These are phyloP conservation scores for Colaptes auratus DNA, from an alignment of 2,113 vertebrate genomes.

Conservation along the genomic window DNA sequence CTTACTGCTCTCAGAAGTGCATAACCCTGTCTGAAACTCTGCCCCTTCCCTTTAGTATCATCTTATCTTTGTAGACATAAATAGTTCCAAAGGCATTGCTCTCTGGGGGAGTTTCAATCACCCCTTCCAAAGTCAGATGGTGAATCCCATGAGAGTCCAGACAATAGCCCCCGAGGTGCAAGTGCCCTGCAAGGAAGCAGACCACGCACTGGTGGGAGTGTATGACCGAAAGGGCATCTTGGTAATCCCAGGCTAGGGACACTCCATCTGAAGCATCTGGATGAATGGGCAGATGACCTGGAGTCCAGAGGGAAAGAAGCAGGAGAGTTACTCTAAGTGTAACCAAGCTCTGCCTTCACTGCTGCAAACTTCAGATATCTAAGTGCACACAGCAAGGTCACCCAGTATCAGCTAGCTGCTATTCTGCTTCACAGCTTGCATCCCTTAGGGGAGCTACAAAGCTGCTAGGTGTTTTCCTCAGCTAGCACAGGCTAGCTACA, in stretches of 20 bases:
- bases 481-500: rapidly evolving
- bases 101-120: conserved; percentile 88
- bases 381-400: background rate
- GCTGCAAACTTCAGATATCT: background rate
- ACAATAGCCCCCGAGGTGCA: conserved; percentile 87
- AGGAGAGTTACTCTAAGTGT: background rate
- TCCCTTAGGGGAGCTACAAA: background rate
- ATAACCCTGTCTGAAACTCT: conserved; percentile 82
- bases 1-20: conserved; percentile 41
- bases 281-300: conserved; percentile 92
- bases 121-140: conserved; percentile 86
- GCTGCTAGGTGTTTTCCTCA: background rate
- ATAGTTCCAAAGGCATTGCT: conserved; percentile 87
- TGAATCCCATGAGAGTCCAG: conserved; percentile 84
- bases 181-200: conserved; percentile 89
- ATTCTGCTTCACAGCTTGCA: background rate
- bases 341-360: background rate
- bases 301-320: background rate
- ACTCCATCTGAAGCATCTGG: conserved; percentile 76
- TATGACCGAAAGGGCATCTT: conserved; percentile 79
- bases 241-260: conserved; percentile 91
- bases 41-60: conserved; percentile 88
- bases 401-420: rapidly evolving
- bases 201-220: conserved; percentile 85
- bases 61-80: conserved; percentile 86